Conservation (phyloP, 2,888 invertebrate species). For the Busseola fusca region DNA sequence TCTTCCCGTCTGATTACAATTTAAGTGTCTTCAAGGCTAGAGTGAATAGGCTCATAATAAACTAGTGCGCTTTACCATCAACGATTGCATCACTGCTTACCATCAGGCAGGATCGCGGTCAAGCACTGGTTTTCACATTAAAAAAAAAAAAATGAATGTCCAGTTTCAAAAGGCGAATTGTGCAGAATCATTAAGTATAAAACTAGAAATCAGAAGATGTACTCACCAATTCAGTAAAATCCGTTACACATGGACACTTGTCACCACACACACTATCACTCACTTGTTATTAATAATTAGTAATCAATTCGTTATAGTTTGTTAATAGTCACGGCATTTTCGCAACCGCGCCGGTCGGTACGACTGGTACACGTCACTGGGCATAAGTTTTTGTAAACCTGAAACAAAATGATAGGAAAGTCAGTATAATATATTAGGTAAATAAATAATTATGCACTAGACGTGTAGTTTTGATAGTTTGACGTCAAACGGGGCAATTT, state of each 20-base stretch:
- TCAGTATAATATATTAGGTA: background rate
- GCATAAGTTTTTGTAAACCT: slow-evolving; percentile 64
- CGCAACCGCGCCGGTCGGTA: slow-evolving; percentile 40
- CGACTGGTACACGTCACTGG: slow-evolving; percentile 56
- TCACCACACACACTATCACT: slow-evolving; percentile 62
- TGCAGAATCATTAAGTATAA: background rate
- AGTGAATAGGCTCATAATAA: no score
- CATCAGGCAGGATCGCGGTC: no score
- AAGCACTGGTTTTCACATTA: no score
- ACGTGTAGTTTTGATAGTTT: background rate
- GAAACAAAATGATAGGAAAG: slow-evolving; percentile 49
- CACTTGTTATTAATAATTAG: slow-evolving; percentile 55
- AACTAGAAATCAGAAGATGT: slow-evolving; percentile 7
- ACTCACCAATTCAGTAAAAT: slow-evolving; percentile 56
- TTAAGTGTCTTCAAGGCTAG: no score
- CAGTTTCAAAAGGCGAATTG: slow-evolving; percentile 2
- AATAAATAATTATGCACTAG: background rate
- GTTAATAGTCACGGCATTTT: slow-evolving; percentile 58
- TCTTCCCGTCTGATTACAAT: no score
- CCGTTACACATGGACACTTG: slow-evolving; percentile 55
- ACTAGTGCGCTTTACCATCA: no score
- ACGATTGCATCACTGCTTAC: no score
- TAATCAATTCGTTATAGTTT: slow-evolving; percentile 56
- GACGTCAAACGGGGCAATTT: slow-evolving; percentile 1
- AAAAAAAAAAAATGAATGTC: background rate